Evolutionary conservation across 2,797 vertebrate species (phyloP).

Genomic region (Pogonophryne albipinna): DNA sequence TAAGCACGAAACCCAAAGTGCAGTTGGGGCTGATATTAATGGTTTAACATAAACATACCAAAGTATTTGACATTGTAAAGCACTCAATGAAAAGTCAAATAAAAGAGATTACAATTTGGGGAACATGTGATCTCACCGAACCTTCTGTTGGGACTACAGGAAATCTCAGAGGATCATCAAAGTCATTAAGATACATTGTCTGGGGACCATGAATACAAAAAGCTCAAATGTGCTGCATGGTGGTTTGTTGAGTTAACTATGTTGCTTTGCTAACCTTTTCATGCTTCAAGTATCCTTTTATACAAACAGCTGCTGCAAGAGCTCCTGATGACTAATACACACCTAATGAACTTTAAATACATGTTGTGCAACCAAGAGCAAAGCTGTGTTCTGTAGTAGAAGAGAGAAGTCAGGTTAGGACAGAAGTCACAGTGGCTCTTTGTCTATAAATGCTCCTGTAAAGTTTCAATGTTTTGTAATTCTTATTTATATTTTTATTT

Average conservation of each 20-base stretch:
- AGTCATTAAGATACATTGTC: background rate
- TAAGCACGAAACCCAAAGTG: slow-evolving; percentile 7
- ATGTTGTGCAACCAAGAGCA: slow-evolving; percentile 3
- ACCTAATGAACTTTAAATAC: background rate
- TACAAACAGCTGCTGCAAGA: background rate
- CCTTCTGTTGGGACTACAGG: background rate
- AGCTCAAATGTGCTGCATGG: background rate
- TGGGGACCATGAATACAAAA: background rate
- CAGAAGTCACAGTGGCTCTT: slow-evolving; percentile 29
- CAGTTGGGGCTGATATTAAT: background rate
- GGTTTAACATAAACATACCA: background rate
- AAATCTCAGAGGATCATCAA: background rate
- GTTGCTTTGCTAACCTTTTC: background rate
- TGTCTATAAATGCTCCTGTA: too few relatives aligned
- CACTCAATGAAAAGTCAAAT: background rate
- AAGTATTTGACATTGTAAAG: background rate
- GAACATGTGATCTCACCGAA: background rate
- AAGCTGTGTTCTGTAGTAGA: slow-evolving; percentile 18
- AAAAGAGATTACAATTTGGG: background rate
- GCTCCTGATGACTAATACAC: slow-evolving; percentile 12
- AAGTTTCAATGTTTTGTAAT: too few relatives aligned
- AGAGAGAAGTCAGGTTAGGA: slow-evolving; percentile 8
- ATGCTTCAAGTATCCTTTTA: slow-evolving; percentile 19
- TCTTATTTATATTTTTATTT: too few relatives aligned
- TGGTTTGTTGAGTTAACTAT: slow-evolving; percentile 3